Percentiles rank a stretch among this genome's conserved stretches.
Evolutionary conservation across 2,888 invertebrate genomes (phyloP).

Genomic region (Rhopalosiphum nymphaeae): DNA sequence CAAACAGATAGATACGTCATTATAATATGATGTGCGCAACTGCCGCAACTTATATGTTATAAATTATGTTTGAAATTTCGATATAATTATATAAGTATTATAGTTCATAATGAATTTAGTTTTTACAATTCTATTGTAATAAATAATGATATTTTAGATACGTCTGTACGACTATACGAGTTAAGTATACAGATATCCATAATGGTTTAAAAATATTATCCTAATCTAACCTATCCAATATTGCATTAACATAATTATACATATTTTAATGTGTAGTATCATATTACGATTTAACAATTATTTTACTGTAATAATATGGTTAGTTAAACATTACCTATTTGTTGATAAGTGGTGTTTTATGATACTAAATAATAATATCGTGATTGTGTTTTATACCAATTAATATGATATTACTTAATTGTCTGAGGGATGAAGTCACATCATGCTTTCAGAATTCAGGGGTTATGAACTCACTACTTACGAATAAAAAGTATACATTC

Average conservation of each 20-base stretch:
- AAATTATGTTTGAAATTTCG: neutral
- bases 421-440: neutral
- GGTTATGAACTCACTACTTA: constrained; percentile 34
- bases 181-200: neutral
- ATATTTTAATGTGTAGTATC: neutral
- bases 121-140: neutral
- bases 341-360: neutral
- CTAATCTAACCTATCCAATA: neutral
- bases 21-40: neutral
- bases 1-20: neutral
- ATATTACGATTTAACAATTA: neutral
- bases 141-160: neutral
- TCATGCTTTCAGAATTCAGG: neutral
- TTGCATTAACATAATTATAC: neutral
- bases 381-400: neutral
- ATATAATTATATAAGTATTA: neutral
- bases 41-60: neutral
- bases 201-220: neutral
- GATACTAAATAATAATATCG: neutral
- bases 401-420: neutral
- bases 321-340: neutral
- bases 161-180: neutral
- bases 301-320: neutral
- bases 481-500: constrained; percentile 40
- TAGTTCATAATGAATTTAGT: neutral